Conservation (phyloP, 2,113 vertebrate species). For the Oryzias celebensis region DNA sequence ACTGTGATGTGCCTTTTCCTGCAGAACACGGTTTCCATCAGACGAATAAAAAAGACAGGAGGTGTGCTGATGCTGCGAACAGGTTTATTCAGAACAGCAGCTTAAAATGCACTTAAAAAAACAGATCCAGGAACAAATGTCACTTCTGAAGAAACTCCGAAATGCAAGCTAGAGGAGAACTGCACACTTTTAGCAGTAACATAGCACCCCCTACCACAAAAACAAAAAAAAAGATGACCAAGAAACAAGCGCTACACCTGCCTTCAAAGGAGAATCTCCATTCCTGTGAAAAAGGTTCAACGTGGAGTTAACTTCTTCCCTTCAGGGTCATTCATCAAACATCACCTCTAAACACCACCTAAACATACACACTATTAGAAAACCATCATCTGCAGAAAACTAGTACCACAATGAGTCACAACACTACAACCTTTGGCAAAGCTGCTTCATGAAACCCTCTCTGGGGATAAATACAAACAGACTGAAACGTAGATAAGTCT, state of each 20-base stretch:
- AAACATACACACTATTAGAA: slow-evolving; percentile 41
- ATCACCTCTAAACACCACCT: slow-evolving; percentile 61
- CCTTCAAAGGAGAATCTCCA: slow-evolving; percentile 8
- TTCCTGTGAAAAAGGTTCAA: slow-evolving; percentile 45
- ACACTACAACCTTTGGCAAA: slow-evolving; percentile 18
- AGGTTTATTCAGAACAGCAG: slow-evolving; percentile 48
- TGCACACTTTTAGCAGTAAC: slow-evolving; percentile 37
- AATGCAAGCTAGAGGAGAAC: slow-evolving; percentile 60
- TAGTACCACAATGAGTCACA: neutral
- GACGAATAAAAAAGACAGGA: neutral
- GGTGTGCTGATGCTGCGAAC: slow-evolving; percentile 22
- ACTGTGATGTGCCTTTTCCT: slow-evolving; percentile 22
- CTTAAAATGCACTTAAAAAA: slow-evolving; percentile 66
- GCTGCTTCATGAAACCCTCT: too few species aligned
- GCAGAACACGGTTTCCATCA: neutral
- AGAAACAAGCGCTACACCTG: slow-evolving; percentile 13
- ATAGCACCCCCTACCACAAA: slow-evolving; percentile 2
- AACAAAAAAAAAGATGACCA: slow-evolving; percentile 10
- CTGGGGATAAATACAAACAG: slow-evolving; percentile 20
- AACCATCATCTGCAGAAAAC: slow-evolving; percentile 24
- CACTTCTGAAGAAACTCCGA: slow-evolving; percentile 69
- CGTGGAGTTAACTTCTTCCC: slow-evolving; percentile 63
- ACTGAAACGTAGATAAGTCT: slow-evolving; percentile 19
- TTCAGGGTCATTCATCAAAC: slow-evolving; percentile 49
- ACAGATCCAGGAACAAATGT: slow-evolving; percentile 53